These are phyloP conservation scores for Achroia grisella DNA, from an alignment of 1,140 invertebrate genomes.

Conservation along the genomic window DNA sequence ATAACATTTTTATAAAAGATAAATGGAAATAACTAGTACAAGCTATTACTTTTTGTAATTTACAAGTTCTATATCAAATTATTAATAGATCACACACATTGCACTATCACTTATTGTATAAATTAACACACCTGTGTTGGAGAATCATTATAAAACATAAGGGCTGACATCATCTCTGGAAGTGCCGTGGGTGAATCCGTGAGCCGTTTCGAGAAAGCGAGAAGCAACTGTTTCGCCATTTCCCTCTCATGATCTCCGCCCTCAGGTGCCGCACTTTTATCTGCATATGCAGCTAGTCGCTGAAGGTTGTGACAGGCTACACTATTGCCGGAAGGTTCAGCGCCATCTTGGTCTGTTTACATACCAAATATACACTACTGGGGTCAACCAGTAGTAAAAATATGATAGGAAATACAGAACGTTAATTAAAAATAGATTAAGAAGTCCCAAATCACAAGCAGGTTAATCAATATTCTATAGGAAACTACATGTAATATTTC, in stretches of 20 bases:
- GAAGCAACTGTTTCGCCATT: conserved; percentile 78
- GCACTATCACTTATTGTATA: conserved; percentile 6
- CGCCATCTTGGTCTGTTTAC: conserved; percentile 91
- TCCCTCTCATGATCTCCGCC: conserved; percentile 64
- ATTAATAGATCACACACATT: neutral
- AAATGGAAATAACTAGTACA: too few relatives aligned
- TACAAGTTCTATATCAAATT: neutral
- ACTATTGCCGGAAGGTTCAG: conserved; percentile 95
- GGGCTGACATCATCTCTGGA: conserved; percentile 86
- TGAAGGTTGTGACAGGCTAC: conserved; percentile 88
- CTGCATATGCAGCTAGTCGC: conserved; percentile 80
- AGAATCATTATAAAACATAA: conserved; percentile 80
- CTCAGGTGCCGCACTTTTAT: conserved; percentile 71
- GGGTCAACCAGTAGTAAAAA: too few relatives aligned
- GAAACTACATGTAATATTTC: too few relatives aligned
- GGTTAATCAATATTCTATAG: too few relatives aligned
- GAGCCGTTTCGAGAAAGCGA: conserved; percentile 77
- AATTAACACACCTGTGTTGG: conserved; percentile 76
- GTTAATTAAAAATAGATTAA: too few relatives aligned
- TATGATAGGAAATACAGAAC: too few relatives aligned
- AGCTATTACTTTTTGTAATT: too few relatives aligned
- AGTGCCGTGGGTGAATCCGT: conserved; percentile 75
- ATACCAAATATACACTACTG: too few relatives aligned
- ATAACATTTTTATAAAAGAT: too few relatives aligned
- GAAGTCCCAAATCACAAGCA: too few relatives aligned